Base-by-base conservation (phyloP, 2,113 vertebrate genomes). In the Eulacestoma nigropectus region DNA sequence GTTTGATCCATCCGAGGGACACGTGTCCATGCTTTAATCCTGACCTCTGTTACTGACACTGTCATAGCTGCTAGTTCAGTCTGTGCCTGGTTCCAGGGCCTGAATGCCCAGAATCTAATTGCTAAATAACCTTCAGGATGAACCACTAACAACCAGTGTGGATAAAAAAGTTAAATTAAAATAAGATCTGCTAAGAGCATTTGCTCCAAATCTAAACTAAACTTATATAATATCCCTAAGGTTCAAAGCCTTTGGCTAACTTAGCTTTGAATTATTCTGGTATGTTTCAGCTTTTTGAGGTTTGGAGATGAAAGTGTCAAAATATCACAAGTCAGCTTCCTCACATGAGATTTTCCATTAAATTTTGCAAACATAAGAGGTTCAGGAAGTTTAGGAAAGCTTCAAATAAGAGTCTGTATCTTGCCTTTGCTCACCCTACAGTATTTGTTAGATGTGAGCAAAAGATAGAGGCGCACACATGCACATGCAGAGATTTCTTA, bases 241-340 rank as follows among this genome's bases (percentile, higher is more conserved):
- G 73, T 88, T 86, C 68, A 92, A 90, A 90, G 65, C 79, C 88
- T 39, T 90, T 68, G 47, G 59, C 76, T 87, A 77, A 49, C 55
- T 89, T 88, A 55, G 18, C 21, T 95, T 94, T 88, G 37, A 93
- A 56, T 87, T 94, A 86, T 49, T 87, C 75, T 90, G 13, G 16
- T 49, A 39, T 39, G 16, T 70, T 90, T 92, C 63, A 74, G 27
- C 19, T 87, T 70, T 90, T 80, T 55, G 37, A 67, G 63, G 39
- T 84, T 68, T 89, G 68, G 76, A 84, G 60, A 91, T 70, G 67
- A 86, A 94, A 95, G 85, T 64, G 83, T 56, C 92, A 93, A 92
- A 93, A 89, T 68, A 74, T 35, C n/a, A 88, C 4, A 2, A 84
- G 42, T 96, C 90, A 84, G 69, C 84, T 95, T 82, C 76, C 49